Percentiles rank a stretch among this genome's conserved stretches.
phyloP scores from a whole-genome alignment of 2,888 invertebrate genomes.

The Aphodius sticticus region DNA sequence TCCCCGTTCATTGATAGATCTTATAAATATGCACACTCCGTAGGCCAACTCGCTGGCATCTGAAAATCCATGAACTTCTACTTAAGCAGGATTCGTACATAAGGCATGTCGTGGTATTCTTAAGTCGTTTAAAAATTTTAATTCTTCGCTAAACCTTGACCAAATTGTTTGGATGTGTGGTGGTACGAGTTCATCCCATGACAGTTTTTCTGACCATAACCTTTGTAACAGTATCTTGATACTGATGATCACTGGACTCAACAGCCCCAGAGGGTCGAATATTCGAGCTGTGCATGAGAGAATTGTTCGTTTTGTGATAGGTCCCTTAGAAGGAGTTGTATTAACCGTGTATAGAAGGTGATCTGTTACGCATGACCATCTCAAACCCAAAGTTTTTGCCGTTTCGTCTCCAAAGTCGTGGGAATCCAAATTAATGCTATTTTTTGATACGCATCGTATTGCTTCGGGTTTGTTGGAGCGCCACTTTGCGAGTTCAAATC shows the following conservation, averaged over 20 bases:
- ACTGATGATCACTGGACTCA: constrained; percentile 32
- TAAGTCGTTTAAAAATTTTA: not conserved
- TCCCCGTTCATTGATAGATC: not conserved
- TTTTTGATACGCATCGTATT: not conserved
- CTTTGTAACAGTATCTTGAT: constrained; percentile 38
- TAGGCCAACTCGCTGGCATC: constrained; percentile 35
- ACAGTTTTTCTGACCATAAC: constrained; percentile 36
- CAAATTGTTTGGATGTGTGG: constrained; percentile 6
- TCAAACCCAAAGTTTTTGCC: not conserved
- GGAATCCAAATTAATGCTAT: not conserved
- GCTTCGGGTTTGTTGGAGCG: constrained; percentile 30
- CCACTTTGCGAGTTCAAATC: constrained; percentile 41
- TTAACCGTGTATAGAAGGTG: not conserved
- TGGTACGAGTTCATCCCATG: constrained; percentile 22
- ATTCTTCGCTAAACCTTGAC: not conserved
- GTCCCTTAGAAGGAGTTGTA: not conserved
- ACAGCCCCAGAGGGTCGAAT: constrained; percentile 25
- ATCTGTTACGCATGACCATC: not conserved
- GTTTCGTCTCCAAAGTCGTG: not conserved
- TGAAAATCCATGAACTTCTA: constrained; percentile 30
- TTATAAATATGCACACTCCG: constrained; percentile 33
- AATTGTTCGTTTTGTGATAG: not conserved
- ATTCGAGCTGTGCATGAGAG: not conserved
- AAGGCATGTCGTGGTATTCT: not conserved
- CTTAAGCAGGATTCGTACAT: not conserved